Percentiles rank a stretch among this genome's conserved stretches.
Evolutionary conservation across 2,888 invertebrate species (phyloP).

Genomic region (Caenorhabditis imperialis): DNA sequence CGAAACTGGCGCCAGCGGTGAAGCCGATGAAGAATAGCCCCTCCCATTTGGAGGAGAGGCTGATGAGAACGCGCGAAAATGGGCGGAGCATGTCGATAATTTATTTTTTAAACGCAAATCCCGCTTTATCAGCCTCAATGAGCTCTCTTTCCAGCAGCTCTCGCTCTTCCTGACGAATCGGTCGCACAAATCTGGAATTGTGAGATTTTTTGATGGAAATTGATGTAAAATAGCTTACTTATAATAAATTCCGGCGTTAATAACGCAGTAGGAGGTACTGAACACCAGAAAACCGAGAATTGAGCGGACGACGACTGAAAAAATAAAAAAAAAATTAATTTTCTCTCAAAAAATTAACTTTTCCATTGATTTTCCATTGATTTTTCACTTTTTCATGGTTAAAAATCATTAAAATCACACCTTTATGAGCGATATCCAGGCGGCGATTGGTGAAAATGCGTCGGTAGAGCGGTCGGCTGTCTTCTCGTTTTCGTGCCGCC

Average conservation of each 20-base stretch:
- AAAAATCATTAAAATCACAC: slow-evolving; percentile 51
- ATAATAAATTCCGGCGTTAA: slow-evolving; percentile 74
- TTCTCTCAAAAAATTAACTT: slow-evolving; percentile 2
- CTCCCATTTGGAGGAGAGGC: slow-evolving; percentile 54
- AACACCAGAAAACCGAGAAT: slow-evolving; percentile 73
- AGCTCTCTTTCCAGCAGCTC: slow-evolving; percentile 73
- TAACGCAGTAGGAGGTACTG: slow-evolving; percentile 71
- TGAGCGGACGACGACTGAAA: slow-evolving; percentile 69
- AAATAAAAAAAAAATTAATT: background rate
- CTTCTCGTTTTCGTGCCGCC: slow-evolving; percentile 63
- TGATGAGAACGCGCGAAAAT: slow-evolving; percentile 37
- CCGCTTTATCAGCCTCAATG: slow-evolving; percentile 75
- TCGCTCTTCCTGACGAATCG: slow-evolving; percentile 71
- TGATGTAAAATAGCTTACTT: slow-evolving; percentile 41
- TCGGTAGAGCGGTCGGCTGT: slow-evolving; percentile 75
- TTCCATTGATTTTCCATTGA: background rate
- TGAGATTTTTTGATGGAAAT: background rate
- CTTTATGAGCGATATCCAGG: slow-evolving; percentile 74
- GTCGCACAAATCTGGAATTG: slow-evolving; percentile 67
- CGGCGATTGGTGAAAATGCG: slow-evolving; percentile 75
- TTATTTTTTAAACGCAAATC: slow-evolving; percentile 67
- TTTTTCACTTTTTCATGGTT: background rate
- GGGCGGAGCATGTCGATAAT: slow-evolving; percentile 50
- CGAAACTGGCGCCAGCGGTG: slow-evolving; percentile 72
- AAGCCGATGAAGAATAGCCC: slow-evolving; percentile 64